phyloP scores from a whole-genome alignment of 1,140 invertebrate species.

The Drosophila arawakana region DNA sequence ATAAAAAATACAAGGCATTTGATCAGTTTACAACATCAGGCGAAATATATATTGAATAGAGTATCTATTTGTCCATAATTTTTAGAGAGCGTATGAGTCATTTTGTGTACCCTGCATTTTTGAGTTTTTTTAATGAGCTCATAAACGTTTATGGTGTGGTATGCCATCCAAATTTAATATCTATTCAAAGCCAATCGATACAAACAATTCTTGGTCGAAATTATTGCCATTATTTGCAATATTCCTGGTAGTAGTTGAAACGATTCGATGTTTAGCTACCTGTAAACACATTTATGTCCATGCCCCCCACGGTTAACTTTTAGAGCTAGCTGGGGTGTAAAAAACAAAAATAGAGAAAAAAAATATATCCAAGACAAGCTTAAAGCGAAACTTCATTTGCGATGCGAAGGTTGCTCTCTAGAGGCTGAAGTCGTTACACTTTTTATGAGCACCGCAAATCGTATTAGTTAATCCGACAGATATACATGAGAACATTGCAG shows the following conservation, averaged over 20 bases:
- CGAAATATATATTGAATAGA: neutral
- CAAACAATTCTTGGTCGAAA: constrained; percentile 29
- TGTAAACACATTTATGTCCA: constrained; percentile 74
- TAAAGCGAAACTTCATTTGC: constrained; percentile 43
- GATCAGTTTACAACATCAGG: too few species aligned
- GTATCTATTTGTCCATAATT: neutral
- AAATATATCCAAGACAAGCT: constrained; percentile 4
- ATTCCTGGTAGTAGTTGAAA: constrained; percentile 45
- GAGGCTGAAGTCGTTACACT: constrained; percentile 70
- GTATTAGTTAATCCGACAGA: constrained; percentile 81
- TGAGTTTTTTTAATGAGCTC: constrained; percentile 34
- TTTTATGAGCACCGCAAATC: constrained; percentile 78
- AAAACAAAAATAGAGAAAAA: too few species aligned
- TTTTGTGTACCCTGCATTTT: constrained; percentile 2
- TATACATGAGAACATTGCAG: constrained; percentile 52
- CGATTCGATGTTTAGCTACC: constrained; percentile 65
- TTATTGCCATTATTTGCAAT: constrained; percentile 21
- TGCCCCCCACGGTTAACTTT: constrained; percentile 59
- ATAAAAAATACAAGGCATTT: too few species aligned
- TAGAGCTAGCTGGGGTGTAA: constrained; percentile 19
- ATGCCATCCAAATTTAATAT: constrained; percentile 22
- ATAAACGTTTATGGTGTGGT: constrained; percentile 29
- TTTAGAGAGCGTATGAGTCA: neutral
- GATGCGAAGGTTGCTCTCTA: constrained; percentile 35
- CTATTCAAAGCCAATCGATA: constrained; percentile 18